Evolutionary conservation across 2,888 invertebrate genomes (phyloP), one percentile per base, ranked within the genome.

Genomic region (Sinotaia quadrata): DNA sequence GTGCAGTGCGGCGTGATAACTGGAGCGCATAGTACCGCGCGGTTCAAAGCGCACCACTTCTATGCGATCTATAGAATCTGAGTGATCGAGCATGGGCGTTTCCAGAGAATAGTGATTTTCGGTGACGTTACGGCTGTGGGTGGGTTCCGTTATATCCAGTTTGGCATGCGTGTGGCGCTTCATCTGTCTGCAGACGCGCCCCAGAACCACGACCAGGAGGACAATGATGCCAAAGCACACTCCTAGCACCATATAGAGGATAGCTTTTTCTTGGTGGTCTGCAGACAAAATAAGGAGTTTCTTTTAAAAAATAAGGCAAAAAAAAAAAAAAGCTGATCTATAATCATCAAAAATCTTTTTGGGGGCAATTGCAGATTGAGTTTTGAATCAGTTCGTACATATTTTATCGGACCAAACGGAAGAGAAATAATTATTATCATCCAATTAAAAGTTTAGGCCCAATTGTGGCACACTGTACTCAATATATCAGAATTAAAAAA

Each of bases 41-140:
- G 83, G 84, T 58, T 80, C 81, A 70, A 84, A 84, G 21, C 83
- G 71, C 5, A 84, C 83, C 52, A 84, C 82, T 69, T 84, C 84
- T 37, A 84, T 84, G 34, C 83, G 75, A 72, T 84, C 84, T 18
- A 83, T 77, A 57, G 84, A 84, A 67, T 83, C 83, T 27, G 81
- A 73, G 56, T 81, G 73, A 27, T 81, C 79, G 62, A 84, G 72
- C 54, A 80, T 80, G 12, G 82, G 81, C 33, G 78, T 76, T 63
- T 83, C 81, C 4, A 81, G 74, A 47, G 78, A 75, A 58, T 78
- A 79, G 27, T 77, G 74, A 58, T 80, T 78, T 49, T 67, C 62
- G 57, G 67, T 72, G 51, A 66, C 62, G 34, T 74, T 71, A 37
- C 69, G 72, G 57, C 76, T 77, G 63, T 83, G 83, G 1, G 80